phyloP scores from a whole-genome alignment of 2,797 vertebrate species.

The Thaleichthys pacificus region DNA sequence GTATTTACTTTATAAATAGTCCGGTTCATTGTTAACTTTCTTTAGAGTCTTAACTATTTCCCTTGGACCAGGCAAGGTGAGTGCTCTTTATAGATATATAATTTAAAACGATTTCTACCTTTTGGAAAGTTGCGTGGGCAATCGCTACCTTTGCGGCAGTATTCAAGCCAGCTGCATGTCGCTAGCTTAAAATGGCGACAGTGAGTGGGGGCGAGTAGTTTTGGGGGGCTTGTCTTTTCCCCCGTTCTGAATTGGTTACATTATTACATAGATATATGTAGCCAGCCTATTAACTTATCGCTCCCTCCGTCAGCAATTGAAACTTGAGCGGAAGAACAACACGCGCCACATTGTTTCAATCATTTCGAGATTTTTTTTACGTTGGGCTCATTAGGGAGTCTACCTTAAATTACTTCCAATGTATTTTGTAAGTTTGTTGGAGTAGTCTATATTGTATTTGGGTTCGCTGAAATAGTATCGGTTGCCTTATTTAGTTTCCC shows the following conservation, averaged over 20 bases:
- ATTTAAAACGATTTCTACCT: slow-evolving; percentile 41
- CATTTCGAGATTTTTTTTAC: slow-evolving; percentile 45
- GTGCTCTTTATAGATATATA: slow-evolving; percentile 44
- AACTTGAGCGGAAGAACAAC: slow-evolving; percentile 63
- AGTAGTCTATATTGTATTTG: background rate
- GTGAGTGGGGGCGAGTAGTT: slow-evolving; percentile 55
- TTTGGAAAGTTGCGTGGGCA: slow-evolving; percentile 59
- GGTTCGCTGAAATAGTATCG: background rate
- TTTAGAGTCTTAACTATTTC: slow-evolving; percentile 25
- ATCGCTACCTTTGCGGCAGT: slow-evolving; percentile 58
- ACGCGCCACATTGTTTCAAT: slow-evolving; percentile 41
- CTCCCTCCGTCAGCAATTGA: slow-evolving; percentile 56
- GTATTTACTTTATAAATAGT: slow-evolving; percentile 50
- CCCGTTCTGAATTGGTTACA: slow-evolving; percentile 42
- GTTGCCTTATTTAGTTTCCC: background rate
- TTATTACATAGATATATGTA: slow-evolving; percentile 27
- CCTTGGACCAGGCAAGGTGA: slow-evolving; percentile 61
- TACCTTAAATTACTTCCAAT: background rate
- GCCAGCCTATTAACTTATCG: slow-evolving; percentile 57
- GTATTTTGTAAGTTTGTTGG: background rate
- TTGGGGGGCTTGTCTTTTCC: slow-evolving; percentile 48
- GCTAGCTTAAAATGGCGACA: slow-evolving; percentile 83
- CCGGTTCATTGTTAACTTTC: slow-evolving; percentile 63
- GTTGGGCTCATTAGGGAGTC: background rate
- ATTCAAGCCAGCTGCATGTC: slow-evolving; percentile 73